Evolutionary conservation across 2,113 vertebrate genomes (phyloP), one percentile per base, ranked within the genome.

Genomic region (western clawed frog (Xenopus tropicalis)): DNA sequence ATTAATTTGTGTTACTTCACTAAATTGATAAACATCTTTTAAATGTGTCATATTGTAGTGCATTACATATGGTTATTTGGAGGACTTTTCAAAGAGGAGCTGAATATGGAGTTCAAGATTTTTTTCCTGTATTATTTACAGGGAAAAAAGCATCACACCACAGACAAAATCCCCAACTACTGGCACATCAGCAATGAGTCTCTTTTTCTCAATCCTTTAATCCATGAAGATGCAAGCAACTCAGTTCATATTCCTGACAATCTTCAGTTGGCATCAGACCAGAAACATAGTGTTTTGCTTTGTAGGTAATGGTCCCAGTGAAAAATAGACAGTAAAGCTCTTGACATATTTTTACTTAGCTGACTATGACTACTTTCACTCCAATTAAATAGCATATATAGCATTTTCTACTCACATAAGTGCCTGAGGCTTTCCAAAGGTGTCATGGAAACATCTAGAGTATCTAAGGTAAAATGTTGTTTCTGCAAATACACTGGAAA

Each of bases 331-430:
- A 29, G 61, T 14, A n/a, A 67, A 65, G 17, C 37, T 24, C 21
- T 74, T 71, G 29, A 66, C 13, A 54, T 25, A 66, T 20, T 25
- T 23, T 56, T 20, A 63, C 19, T 78, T 20, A 63, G 23, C 65
- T 20, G 57, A 46, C 43, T 57, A 14, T 63, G 22, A 46, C 21
- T 44, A 61, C 11, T 43, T 0, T 24, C 14, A 44, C 14, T 20
- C n/a, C 67, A 37, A 42, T 71, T 23, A 72, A 43, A 4, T 37
- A 14, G 16, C 61, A 62, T 29, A 24, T 29, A 29, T 62, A 37
- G 14, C 17, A 62, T 62, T 62, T 62, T 29, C 61, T 54, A 54
- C 10, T n/a, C 52, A 17, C 52, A n/a, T 10, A 54, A 54, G 23
- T 62, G 25, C 24, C 61, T 37, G 23, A 62, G 17, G 21, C 58